Conservation (phyloP, 2,888 invertebrate genomes). For the Campoplex capitator region DNA sequence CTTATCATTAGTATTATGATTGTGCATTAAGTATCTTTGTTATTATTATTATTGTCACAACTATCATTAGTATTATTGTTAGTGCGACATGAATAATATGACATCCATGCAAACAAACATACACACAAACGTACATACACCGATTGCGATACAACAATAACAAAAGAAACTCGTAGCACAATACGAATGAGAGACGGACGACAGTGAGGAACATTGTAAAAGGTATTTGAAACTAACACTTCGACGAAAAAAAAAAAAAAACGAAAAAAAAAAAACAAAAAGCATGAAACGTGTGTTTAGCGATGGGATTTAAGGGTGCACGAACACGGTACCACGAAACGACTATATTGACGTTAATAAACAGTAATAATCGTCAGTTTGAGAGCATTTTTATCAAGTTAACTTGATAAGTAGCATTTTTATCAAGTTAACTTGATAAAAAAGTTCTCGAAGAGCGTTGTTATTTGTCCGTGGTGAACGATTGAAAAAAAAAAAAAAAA, state of each 20-base stretch:
- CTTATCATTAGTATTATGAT: conserved; percentile 53
- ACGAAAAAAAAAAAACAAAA: background rate
- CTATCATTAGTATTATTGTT: conserved; percentile 66
- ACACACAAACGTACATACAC: conserved; percentile 34
- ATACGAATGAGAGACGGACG: conserved; percentile 14
- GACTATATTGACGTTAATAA: conserved; percentile 14
- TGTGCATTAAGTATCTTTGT: conserved; percentile 33
- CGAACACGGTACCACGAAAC: conserved; percentile 26
- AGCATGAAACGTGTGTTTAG: conserved; percentile 49
- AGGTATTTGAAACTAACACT: conserved; percentile 53
- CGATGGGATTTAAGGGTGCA: conserved; percentile 58
- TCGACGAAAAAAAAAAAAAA: conserved; percentile 11
- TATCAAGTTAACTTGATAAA: background rate
- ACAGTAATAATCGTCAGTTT: background rate
- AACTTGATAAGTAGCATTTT: background rate
- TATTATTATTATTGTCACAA: conserved; percentile 63
- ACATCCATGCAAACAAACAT: conserved; percentile 38
- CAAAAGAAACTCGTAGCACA: background rate
- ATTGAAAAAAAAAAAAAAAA: background rate
- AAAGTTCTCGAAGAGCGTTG: background rate
- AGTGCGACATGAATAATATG: conserved; percentile 65
- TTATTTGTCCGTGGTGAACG: background rate
- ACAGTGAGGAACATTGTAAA: conserved; percentile 27
- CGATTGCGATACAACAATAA: background rate
- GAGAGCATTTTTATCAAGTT: background rate